These are phyloP conservation scores for Drosophila helvetica DNA, from an alignment of 2,888 invertebrate species.

Conservation along the genomic window DNA sequence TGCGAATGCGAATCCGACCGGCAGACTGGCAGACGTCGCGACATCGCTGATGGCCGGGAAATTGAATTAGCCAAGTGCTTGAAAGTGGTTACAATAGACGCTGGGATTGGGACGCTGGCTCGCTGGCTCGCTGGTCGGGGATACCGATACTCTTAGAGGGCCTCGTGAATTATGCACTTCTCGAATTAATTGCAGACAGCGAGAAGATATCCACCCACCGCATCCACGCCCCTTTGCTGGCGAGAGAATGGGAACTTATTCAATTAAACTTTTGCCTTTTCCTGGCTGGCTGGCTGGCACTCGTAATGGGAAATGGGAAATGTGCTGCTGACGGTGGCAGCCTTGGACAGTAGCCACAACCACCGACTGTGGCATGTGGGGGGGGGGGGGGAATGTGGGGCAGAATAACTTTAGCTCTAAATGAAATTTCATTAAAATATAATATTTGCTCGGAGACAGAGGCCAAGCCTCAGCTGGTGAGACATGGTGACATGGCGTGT, in stretches of 20 bases:
- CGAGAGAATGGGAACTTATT: conserved; percentile 64
- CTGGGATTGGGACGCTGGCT: conserved; percentile 7
- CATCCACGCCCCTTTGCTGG: neutral
- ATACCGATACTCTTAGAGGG: neutral
- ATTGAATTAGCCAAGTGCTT: conserved; percentile 68
- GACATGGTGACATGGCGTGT: conserved; percentile 30
- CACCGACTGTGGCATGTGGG: conserved; percentile 26
- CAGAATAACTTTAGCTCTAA: conserved; percentile 69
- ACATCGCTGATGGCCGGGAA: conserved; percentile 63
- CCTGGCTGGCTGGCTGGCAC: conserved; percentile 10
- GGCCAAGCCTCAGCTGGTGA: conserved; percentile 60
- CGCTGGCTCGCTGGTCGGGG: conserved; percentile 4
- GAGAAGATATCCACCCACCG: conserved; percentile 14
- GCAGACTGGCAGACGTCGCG: conserved; percentile 42
- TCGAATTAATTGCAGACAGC: conserved; percentile 62
- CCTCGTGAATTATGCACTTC: conserved; percentile 53
- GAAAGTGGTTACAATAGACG: conserved; percentile 18
- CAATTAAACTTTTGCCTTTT: conserved; percentile 72
- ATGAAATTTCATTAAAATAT: conserved; percentile 76
- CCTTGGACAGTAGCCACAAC: conserved; percentile 31
- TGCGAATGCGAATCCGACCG: conserved; percentile 28
- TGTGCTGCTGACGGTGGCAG: conserved; percentile 46
- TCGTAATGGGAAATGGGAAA: conserved; percentile 50
- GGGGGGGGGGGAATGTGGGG: neutral
- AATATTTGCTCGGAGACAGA: conserved; percentile 57